Conservation (phyloP, 2,888 invertebrate species). For the Erannis defoliaria region DNA sequence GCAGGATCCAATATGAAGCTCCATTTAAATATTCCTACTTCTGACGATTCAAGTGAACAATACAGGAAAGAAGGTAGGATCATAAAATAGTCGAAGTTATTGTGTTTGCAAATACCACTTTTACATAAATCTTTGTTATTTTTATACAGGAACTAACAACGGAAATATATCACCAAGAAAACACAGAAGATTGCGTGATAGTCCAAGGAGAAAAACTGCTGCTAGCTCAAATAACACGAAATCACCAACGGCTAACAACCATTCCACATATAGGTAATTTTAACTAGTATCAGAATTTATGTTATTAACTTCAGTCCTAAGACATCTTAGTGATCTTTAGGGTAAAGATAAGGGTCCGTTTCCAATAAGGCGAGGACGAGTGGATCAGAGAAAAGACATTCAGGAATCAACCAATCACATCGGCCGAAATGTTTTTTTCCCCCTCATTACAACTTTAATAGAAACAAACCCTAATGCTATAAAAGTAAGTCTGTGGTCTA, state of each 20-base stretch:
- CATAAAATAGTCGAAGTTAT: neutral
- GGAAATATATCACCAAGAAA: conserved; percentile 87
- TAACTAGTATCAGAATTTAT: neutral
- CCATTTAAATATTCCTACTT: conserved; percentile 85
- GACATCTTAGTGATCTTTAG: too few relatives aligned
- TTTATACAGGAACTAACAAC: conserved; percentile 67
- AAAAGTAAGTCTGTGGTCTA: too few relatives aligned
- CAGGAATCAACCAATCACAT: too few relatives aligned
- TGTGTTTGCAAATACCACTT: neutral
- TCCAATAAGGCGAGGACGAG: too few relatives aligned
- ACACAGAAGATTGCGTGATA: conserved; percentile 88
- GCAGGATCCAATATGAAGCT: conserved; percentile 83
- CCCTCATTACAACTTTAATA: too few relatives aligned
- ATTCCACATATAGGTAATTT: conserved; percentile 76
- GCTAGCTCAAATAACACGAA: conserved; percentile 82
- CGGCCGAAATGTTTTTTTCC: too few relatives aligned
- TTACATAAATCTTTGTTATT: neutral
- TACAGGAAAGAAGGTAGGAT: conserved; percentile 77
- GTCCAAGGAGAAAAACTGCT: conserved; percentile 88
- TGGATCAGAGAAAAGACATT: too few relatives aligned
- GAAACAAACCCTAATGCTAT: too few relatives aligned
- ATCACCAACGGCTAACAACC: conserved; percentile 82
- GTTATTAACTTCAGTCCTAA: too few relatives aligned
- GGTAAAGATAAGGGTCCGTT: too few relatives aligned
- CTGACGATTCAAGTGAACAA: conserved; percentile 88